phyloP scores from a whole-genome alignment of 2,888 invertebrate genomes.

The Agonopterix alstromeriana region DNA sequence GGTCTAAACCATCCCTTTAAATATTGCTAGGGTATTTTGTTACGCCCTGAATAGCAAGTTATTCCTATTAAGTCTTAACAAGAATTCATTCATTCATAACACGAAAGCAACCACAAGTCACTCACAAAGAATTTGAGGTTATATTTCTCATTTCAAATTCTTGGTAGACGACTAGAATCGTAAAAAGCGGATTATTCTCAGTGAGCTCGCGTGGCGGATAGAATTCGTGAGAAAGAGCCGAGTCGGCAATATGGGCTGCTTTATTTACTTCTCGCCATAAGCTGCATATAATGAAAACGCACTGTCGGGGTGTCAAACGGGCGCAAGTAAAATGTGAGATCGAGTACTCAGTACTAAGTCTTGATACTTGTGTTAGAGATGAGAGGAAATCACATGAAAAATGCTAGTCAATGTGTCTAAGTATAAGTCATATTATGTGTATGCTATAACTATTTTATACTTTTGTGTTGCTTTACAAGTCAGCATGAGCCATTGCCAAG shows the following conservation, averaged over 20 bases:
- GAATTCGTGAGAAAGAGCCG: slow-evolving; percentile 64
- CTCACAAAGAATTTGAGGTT: slow-evolving; percentile 61
- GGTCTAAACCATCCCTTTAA: too few species aligned
- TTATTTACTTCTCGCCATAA: slow-evolving; percentile 71
- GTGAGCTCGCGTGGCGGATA: slow-evolving; percentile 54
- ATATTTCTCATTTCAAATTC: slow-evolving; percentile 73
- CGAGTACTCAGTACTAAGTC: slow-evolving; percentile 11
- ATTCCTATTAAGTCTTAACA: neutral
- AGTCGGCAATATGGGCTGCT: slow-evolving; percentile 68
- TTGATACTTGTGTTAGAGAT: slow-evolving; percentile 32
- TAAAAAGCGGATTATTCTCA: slow-evolving; percentile 74
- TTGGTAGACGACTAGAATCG: slow-evolving; percentile 67
- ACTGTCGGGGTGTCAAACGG: slow-evolving; percentile 65
- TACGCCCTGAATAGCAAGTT: too few species aligned
- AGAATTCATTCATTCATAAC: slow-evolving; percentile 48
- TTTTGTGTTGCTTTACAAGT: too few species aligned
- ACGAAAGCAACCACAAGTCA: slow-evolving; percentile 42
- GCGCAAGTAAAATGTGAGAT: slow-evolving; percentile 41
- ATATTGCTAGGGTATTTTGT: too few species aligned
- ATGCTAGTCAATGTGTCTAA: too few species aligned
- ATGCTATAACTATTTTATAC: too few species aligned
- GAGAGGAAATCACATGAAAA: too few species aligned
- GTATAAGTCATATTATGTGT: too few species aligned
- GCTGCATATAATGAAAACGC: slow-evolving; percentile 78
- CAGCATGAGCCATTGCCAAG: too few species aligned